Percentiles rank a stretch among this genome's conserved stretches.
Conservation (phyloP, 2,888 invertebrate species). For the Chloroclysta siterata region DNA sequence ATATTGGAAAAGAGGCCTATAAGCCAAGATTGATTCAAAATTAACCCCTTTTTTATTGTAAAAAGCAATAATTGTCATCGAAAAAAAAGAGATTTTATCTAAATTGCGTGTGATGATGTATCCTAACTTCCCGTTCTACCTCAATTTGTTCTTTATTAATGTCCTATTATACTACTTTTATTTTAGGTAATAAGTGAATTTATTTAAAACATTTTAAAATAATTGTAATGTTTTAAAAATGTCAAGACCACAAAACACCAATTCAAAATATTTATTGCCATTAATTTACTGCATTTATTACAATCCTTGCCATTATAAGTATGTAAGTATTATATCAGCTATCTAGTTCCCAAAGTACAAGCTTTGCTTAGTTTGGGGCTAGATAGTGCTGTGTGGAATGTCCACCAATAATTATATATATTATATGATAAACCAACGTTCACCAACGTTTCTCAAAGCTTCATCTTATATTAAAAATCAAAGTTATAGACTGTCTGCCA, state of each 20-base stretch:
- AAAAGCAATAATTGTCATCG: slow-evolving; percentile 28
- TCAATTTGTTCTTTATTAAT: slow-evolving; percentile 33
- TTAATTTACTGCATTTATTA: slow-evolving; percentile 28
- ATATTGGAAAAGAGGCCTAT: slow-evolving; percentile 27
- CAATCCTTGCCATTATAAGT: slow-evolving; percentile 41
- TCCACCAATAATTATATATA: no score
- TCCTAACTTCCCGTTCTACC: slow-evolving; percentile 38
- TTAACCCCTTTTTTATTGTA: slow-evolving; percentile 20
- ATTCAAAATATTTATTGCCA: slow-evolving; percentile 8
- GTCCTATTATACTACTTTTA: slow-evolving; percentile 20
- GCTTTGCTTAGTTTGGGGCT: no score
- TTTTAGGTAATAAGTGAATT: not conserved
- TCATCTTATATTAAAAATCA: no score
- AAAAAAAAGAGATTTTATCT: slow-evolving; percentile 31
- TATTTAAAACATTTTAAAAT: not conserved
- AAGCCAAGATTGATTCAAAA: slow-evolving; percentile 24
- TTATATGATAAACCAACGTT: slow-evolving; percentile 16
- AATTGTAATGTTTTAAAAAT: slow-evolving; percentile 1
- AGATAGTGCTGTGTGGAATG: no score
- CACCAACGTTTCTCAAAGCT: not conserved
- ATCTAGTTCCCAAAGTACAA: no score
- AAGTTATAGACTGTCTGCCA: no score
- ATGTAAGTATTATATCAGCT: no score
- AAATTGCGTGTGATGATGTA: slow-evolving; percentile 34
- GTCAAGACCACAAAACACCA: not conserved